phyloP scores from a whole-genome alignment of 2,888 invertebrate species.

The Eremobia ochroleuca region DNA sequence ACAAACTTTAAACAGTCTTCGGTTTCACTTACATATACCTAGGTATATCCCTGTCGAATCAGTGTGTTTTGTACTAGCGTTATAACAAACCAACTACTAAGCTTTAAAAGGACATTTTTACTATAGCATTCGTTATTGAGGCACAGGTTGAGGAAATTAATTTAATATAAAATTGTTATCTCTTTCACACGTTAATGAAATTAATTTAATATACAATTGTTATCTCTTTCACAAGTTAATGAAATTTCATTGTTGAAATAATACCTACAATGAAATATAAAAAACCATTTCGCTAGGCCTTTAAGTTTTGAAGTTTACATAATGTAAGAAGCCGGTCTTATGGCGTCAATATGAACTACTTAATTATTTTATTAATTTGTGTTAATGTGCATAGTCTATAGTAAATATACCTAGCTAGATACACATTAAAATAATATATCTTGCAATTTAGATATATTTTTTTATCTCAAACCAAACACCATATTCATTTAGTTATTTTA shows the following conservation, averaged over 20 bases:
- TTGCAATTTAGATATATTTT: slow-evolving; percentile 4
- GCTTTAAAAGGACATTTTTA: slow-evolving; percentile 74
- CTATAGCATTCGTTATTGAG: slow-evolving; percentile 72
- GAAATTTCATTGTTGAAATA: slow-evolving; percentile 44
- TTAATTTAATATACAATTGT: slow-evolving; percentile 45
- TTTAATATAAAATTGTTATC: slow-evolving; percentile 53
- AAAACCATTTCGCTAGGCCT: slow-evolving; percentile 65
- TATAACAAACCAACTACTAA: slow-evolving; percentile 82
- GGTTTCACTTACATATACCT: slow-evolving; percentile 87
- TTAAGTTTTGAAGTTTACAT: slow-evolving; percentile 38
- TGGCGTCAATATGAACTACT: slow-evolving; percentile 11
- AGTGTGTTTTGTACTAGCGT: slow-evolving; percentile 90
- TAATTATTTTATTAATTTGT: slow-evolving; percentile 15
- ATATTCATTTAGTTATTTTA: slow-evolving; percentile 1
- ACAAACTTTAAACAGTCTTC: slow-evolving; percentile 90
- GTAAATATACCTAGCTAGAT: slow-evolving; percentile 21
- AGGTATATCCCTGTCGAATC: slow-evolving; percentile 89
- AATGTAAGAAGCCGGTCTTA: slow-evolving; percentile 64
- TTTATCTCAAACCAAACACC: slow-evolving; percentile 5
- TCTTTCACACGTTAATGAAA: slow-evolving; percentile 32
- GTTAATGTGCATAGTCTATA: background rate
- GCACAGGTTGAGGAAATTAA: slow-evolving; percentile 79
- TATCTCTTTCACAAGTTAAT: slow-evolving; percentile 45
- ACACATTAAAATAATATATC: slow-evolving; percentile 2
- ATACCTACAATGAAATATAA: slow-evolving; percentile 46